phyloP scores from a whole-genome alignment of 2,888 invertebrate species.

The Germaria angustata region DNA sequence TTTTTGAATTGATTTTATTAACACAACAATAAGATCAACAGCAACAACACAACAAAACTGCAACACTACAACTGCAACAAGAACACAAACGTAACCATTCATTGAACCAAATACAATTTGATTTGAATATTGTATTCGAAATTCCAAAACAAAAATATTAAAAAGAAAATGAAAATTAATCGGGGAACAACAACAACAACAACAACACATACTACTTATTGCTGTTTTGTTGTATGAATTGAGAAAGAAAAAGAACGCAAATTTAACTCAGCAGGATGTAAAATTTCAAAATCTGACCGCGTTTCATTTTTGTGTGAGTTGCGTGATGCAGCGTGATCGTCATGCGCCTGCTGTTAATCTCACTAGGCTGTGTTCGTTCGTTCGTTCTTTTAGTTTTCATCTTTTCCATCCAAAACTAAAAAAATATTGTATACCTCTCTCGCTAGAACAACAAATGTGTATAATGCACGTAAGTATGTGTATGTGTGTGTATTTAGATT shows the following conservation, averaged over 20 bases:
- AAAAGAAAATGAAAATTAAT: neutral
- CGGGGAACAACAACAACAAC: slow-evolving; percentile 15
- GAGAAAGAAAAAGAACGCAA: slow-evolving; percentile 57
- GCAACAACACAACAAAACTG: neutral
- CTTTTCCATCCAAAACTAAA: neutral
- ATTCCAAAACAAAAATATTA: neutral
- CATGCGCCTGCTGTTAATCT: slow-evolving; percentile 65
- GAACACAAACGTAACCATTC: slow-evolving; percentile 20
- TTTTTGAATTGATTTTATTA: slow-evolving; percentile 65
- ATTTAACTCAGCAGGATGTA: slow-evolving; percentile 69
- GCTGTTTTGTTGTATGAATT: neutral
- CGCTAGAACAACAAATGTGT: slow-evolving; percentile 18
- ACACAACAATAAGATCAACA: slow-evolving; percentile 36
- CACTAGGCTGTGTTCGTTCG: slow-evolving; percentile 52
- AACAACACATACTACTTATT: too few species aligned
- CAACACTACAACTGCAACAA: slow-evolving; percentile 1
- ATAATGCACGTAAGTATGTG: too few species aligned
- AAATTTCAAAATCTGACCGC: slow-evolving; percentile 64
- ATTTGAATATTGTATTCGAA: slow-evolving; percentile 55
- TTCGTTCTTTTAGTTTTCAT: slow-evolving; percentile 17
- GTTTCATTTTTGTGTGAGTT: slow-evolving; percentile 55
- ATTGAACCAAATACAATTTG: slow-evolving; percentile 62
- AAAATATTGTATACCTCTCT: slow-evolving; percentile 27
- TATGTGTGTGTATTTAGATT: neutral
- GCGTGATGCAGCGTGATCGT: slow-evolving; percentile 66